Base-by-base conservation (phyloP, 2,888 invertebrate genomes). In the Aethes cnicana region DNA sequence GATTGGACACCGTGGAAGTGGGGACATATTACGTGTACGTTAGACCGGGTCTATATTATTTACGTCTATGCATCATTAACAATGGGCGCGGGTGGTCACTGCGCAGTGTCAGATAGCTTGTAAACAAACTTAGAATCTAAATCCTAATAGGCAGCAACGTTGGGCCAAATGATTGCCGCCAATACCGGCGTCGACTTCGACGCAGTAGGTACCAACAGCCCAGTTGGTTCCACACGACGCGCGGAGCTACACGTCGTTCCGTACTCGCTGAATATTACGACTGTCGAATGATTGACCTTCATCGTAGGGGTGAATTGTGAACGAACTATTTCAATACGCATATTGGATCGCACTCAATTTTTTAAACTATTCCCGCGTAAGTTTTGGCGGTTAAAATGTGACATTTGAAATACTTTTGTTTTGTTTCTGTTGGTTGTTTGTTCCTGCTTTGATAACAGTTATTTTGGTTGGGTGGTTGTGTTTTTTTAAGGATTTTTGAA, bases 141-240 rank as follows among this genome's bases (percentile, higher is more conserved):
- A 50, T 44, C 36, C 36, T 43, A 44, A 44, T 43, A 36, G 36
- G 21, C 12, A 37, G 35, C 12, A 25, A 23, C 30, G 43, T 50
- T 50, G 50, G 50, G 11, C 28, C 50, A 30, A 44, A 43, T 18
- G 43, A 37, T 44, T 35, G 49, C 43, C 17, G 36, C 35, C 43
- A 50, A 28, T 28, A 42, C n/a, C n/a, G n/a, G n/a, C n/a, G n/a
- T 11, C 42, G 33, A 18, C 42, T 42, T 11, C 35, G 35, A 28
- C 30, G 17, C 49, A 43, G 49, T 21, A 8, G 23, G 8, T 18
- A 14, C 16, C 39, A 12, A 8, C 16, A 25, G 26, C 14, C 44
- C 18, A 50, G 50, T 50, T 37, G 36, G 43, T 44, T 17, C 30
- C n/a, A 50, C 14, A 37, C 43, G 18, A 50, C 43, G 43, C 30